Conservation (phyloP, 53 echinoderm and acorn worm species). For the Crossaster papposus region DNA sequence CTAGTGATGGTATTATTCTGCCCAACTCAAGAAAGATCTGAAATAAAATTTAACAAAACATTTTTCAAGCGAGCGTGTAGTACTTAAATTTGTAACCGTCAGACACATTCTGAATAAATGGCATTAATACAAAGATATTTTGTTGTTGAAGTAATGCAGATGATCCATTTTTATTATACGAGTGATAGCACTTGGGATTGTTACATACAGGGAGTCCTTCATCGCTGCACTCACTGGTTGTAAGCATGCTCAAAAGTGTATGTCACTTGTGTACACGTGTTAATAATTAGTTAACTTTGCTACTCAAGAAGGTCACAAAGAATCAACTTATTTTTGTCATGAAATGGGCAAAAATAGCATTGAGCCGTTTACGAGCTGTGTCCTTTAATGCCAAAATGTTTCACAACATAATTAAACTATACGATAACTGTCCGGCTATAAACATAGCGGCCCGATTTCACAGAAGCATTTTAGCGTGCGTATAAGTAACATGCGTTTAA, state of each 20-base stretch:
- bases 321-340: too few species aligned
- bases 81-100: neutral
- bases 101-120: neutral
- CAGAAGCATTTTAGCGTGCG: too few species aligned
- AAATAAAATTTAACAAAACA: neutral
- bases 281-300: neutral
- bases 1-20: conserved; percentile 13
- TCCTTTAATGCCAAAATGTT: neutral
- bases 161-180: neutral
- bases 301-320: too few species aligned
- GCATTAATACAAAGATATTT: neutral
- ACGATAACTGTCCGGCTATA: neutral
- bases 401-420: neutral
- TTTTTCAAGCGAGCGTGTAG: neutral
- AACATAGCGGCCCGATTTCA: too few species aligned
- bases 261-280: neutral
- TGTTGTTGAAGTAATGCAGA: neutral
- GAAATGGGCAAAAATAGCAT: neutral
- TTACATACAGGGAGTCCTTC: neutral
- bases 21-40: conserved; percentile 18
- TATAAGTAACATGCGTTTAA: too few species aligned
- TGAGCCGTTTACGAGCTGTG: neutral
- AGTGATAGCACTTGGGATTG: neutral
- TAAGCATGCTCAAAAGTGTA: neutral
- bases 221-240: neutral